These are phyloP conservation scores for Eupelmus urozonus DNA, from an alignment of 2,888 invertebrate species.

Conservation along the genomic window DNA sequence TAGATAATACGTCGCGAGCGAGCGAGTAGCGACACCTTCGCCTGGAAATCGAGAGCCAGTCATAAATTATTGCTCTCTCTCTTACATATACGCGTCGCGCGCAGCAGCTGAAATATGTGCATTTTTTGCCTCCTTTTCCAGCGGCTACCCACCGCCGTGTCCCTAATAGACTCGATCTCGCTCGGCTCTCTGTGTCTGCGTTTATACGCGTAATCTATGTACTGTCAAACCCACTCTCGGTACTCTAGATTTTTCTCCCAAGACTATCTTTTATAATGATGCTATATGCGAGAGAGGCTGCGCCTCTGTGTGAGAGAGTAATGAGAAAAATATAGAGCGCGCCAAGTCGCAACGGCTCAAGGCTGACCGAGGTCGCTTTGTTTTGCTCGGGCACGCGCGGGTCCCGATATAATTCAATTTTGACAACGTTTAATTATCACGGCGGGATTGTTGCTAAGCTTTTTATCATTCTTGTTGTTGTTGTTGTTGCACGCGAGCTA, in stretches of 20 bases:
- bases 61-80: conserved; percentile 47
- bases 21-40: neutral
- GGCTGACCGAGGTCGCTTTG: neutral
- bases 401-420: conserved; percentile 9
- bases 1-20: too few relatives aligned
- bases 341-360: neutral
- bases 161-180: conserved; percentile 47
- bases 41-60: conserved; percentile 27
- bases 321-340: conserved; percentile 24
- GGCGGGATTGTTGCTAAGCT: too few relatives aligned
- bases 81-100: too few relatives aligned
- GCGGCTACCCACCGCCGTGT: conserved; percentile 13
- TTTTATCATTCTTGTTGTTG: too few relatives aligned
- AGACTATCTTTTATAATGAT: conserved; percentile 19
- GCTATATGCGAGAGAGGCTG: neutral
- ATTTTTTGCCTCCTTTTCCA: neutral
- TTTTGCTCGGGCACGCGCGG: neutral
- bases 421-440: conserved; percentile 21
- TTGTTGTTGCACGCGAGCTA: too few relatives aligned
- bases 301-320: too few relatives aligned
- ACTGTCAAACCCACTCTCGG: conserved; percentile 40
- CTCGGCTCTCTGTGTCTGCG: too few relatives aligned
- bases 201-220: conserved; percentile 22
- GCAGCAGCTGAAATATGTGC: conserved; percentile 31
- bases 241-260: conserved; percentile 25